Base-by-base conservation (phyloP, 2,113 vertebrate genomes). In the Tursiops truncatus region DNA sequence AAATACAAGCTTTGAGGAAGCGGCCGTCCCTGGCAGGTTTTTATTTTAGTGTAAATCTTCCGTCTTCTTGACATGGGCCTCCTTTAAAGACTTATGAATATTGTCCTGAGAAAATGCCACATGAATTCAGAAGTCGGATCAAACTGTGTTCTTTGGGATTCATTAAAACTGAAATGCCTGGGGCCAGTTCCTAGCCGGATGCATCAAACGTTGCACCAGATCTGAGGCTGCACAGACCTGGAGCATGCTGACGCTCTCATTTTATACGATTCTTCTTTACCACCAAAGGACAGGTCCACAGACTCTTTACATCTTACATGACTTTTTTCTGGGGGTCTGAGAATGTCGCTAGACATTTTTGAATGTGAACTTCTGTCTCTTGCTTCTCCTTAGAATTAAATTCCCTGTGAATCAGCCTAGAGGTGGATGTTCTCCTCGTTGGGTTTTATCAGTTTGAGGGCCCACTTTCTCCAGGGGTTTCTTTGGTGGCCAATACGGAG, bases 81-180 rank as follows among this genome's bases (percentile, higher is more conserved):
- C 62, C 53, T 82, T 95, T 94, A 91, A 96, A 85, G 88, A 53
- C 76, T 67, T 76, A 67, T 1, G 76, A 88, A 94, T 87, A 63
- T 44, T 88, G 65, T 95, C 56, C 67, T 56, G 71, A 95, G 88
- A 84, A 93, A 94, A 93, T 77, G 44, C 53, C 9, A 4, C 21
- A 14, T 80, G 83, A 74, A 74, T 92, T 92, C 31, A 67, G 89
- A 95, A 85, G 38, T 77, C 9, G 0, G 80, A 93, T 77, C 77
- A 87, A 73, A 68, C 70, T 25, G 0, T 73, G 20, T 93, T 96
- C 85, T 88, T 93, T 67, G 93, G 93, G 76, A 96, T 96, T 96
- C 47, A 21, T 97, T 95, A 91, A 95, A 82, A 67, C 65, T 21
- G 88, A 81, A 87, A 77, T 85, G 91, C 93, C 76, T 73, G n/a